Evolutionary conservation across 2,113 vertebrate species (phyloP), one percentile per base, ranked within the genome.

Genomic region (Eptesicus fuscus): DNA sequence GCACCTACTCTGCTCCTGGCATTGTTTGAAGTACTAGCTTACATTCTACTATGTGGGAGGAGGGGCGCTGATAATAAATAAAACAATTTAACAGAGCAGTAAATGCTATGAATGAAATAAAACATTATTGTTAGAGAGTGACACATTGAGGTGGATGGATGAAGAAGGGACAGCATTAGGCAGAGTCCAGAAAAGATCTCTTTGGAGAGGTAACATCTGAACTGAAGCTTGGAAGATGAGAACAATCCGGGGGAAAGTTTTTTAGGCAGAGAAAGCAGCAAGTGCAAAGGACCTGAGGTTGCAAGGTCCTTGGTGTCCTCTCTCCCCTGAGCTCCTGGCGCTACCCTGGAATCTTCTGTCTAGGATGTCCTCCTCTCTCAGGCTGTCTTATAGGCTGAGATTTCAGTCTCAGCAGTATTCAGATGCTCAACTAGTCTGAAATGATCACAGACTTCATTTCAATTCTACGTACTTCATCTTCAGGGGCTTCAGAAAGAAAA

Each of bases 401-500:
- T 79, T 76, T 88, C 77, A 88, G 35, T 89, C 9, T 47, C 63
- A 77, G 11, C 44, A 42, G 37, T 49, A 56, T 53, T 59, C 47
- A 20, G 23, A 77, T 20, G 47, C 4, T 32, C 16, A 35, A 2
- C 25, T 47, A 25, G 10, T 47, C 51, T 83, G 20, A 79, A 82
- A 47, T 70, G 2, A 42, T 47, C 69, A 70, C 22, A 61, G 20
- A 17, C 23, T 49, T 63, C 83, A 59, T 74, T 67, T 89, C 53
- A 40, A 40, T 13, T n/a, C n/a, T 56, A 70, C 35, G 53, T 28
- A 28, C 14, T 69, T 92, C 47, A 78, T 53, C 49, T 88, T 65
- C 22, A 65, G 74, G 42, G 61, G 16, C 80, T 56, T 79, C 37
- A 61, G 87, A 88, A 61, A 83, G 32, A 87, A 93, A 74, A 16